Base-by-base conservation (phyloP, 1,140 invertebrate genomes). In the Chrysopa pallens region DNA sequence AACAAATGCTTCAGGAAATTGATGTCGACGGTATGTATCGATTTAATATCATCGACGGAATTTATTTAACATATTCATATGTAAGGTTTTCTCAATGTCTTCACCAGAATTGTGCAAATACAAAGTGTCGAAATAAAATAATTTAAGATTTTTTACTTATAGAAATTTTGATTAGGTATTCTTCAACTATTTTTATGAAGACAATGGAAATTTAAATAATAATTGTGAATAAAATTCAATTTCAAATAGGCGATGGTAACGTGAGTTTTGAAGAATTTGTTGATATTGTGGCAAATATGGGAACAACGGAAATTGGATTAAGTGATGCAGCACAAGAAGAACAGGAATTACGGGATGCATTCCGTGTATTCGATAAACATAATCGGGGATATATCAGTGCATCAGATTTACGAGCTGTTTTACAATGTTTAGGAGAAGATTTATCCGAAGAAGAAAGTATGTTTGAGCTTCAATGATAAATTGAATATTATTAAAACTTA, bases 221-320 rank as follows among this genome's bases (percentile, higher is more conserved):
- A n/a, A n/a, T n/a, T n/a, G n/a, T n/a, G n/a, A n/a, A n/a, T n/a
- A 5, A 38, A 39, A 39, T 13, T n/a, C 3, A 36, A 7, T 27
- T 47, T 42, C 42, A 56, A 61, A 14, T 48, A 84, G 85, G 85
- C 43, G 86, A 91, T 63, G 86, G 86, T 13, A 88, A 85, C 42
- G 85, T 91, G 35, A 87, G 83, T 53, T 90, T 92, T 52, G 86
- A 91, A 49, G 88, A 92, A 60, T 92, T 92, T 54, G 84, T 91
- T 4, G 83, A 87, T 59, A 90, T 92, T 29, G 80, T 88, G 36
- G 87, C 82, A 46, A 73, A 74, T 46, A 74, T 71, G 31, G 69
- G 68, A 44, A 73, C 72, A 44, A 67, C 72, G 11, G 70, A 77
- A 49, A 56, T 71, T 55, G 44, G 69, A 63, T 45, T 67, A 62